These are phyloP conservation scores for Coelopa frigida DNA, from an alignment of 1,140 invertebrate species.

Conservation along the genomic window DNA sequence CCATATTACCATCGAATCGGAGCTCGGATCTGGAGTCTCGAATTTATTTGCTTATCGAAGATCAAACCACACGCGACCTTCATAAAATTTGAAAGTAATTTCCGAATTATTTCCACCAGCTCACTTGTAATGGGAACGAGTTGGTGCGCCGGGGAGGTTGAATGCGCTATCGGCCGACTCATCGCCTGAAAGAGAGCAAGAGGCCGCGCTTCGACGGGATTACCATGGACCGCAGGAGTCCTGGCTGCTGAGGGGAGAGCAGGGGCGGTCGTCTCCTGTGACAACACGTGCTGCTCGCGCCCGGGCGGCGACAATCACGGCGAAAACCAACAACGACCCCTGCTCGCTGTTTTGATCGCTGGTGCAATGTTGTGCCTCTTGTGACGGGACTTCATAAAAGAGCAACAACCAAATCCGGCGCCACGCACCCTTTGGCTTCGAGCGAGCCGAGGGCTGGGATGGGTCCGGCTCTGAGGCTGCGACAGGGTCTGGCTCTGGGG, in stretches of 20 bases:
- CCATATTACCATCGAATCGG: too few species aligned
- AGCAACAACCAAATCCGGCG: too few species aligned
- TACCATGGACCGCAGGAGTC: background rate
- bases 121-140: background rate
- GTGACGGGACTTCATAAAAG: too few species aligned
- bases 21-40: too few species aligned
- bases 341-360: too few species aligned
- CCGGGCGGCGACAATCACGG: too few species aligned
- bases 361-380: too few species aligned
- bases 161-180: background rate
- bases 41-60: slow-evolving; percentile 5
- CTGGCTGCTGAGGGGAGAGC: background rate
- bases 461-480: slow-evolving; percentile 1
- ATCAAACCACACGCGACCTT: slow-evolving; percentile 33
- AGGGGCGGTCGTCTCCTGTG: background rate
- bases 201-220: background rate
- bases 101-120: slow-evolving; percentile 38
- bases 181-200: background rate
- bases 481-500: background rate
- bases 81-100: slow-evolving; percentile 37
- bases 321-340: too few species aligned
- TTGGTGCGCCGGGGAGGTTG: background rate
- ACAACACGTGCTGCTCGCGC: slow-evolving; percentile 1
- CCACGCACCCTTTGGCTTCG: too few species aligned
- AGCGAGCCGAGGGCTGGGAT: too few species aligned